Conservation (phyloP, 2,113 vertebrate species). For the Puma concolor region DNA sequence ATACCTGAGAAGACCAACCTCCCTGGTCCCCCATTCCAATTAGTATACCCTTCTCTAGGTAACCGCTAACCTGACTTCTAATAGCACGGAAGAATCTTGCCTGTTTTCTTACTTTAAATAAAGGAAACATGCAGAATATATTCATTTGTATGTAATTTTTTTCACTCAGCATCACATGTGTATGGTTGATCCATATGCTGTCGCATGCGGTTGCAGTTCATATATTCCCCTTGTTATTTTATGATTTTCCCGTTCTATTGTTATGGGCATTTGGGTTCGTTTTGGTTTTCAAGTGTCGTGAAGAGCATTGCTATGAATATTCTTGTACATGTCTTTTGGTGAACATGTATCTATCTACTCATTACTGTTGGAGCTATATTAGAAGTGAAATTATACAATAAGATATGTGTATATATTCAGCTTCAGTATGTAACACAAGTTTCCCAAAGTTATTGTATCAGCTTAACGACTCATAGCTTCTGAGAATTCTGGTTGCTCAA, state of each 20-base stretch:
- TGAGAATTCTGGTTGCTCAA: neutral
- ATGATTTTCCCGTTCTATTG: neutral
- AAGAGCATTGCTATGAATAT: neutral
- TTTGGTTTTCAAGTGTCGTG: neutral
- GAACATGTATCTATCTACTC: neutral
- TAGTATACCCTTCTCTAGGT: neutral
- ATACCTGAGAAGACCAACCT: neutral
- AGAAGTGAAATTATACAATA: neutral
- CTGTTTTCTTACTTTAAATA: constrained; percentile 15
- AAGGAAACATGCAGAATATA: neutral
- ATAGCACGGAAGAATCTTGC: neutral
- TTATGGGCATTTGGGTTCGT: neutral
- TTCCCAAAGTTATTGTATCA: neutral
- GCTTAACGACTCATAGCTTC: neutral
- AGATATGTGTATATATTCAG: neutral
- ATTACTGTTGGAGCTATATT: neutral
- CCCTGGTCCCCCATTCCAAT: no score
- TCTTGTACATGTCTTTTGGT: neutral
- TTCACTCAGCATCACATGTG: neutral
- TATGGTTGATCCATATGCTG: neutral
- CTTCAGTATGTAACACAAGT: neutral
- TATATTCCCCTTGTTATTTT: neutral
- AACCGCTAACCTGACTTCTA: neutral
- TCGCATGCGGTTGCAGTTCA: neutral
- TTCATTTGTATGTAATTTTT: neutral